Evolutionary conservation across 2,797 vertebrate genomes (phyloP), one percentile per base, ranked within the genome.

Genomic region (Pangasius krempfi): DNA sequence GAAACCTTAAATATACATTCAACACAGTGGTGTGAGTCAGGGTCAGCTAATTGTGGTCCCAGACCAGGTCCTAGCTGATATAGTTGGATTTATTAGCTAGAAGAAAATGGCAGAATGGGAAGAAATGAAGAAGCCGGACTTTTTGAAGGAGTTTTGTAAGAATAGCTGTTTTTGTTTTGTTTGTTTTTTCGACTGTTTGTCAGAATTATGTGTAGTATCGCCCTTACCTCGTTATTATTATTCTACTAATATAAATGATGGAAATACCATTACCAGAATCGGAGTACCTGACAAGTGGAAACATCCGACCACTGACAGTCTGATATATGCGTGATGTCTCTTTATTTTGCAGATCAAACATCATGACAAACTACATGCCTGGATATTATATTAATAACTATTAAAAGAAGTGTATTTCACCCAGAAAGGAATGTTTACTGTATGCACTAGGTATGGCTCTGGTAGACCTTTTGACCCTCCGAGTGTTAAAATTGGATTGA

Each of bases 281-380:
- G 62, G 10, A 25, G 37, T 40, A 3, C 16, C 52, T 75, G 54
- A 62, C 30, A 76, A 9, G 13, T 78, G 52, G 83, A 86, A 37
- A 86, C 14, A 68, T 86, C 66, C 87, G 70, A 56, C 52, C 5
- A 33, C 78, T 66, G 84, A 89, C 68, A 82, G 25, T 33, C n/a
- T 56, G 75, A 40, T 33, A 81, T 62, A n/a, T 82, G 33, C 4
- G 0, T 22, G 9, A 37, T 58, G 54, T 25, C 20, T 33, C 50
- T 54, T 25, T 58, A 58, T 81, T 81, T 60, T 25, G 3, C 54
- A 22, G 3, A 10, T 58, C 52, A 58, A 22, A 56, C 52, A 56
- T 80, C 18, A 56, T 37, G 56, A 33, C 30, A 80, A 81, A 82
- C 56, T 62, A 44, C 22, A 82, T 62, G 22, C 22, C 20, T 44